These are phyloP conservation scores for Agrotis exclamationis DNA, from an alignment of 2,888 invertebrate genomes.

Conservation along the genomic window DNA sequence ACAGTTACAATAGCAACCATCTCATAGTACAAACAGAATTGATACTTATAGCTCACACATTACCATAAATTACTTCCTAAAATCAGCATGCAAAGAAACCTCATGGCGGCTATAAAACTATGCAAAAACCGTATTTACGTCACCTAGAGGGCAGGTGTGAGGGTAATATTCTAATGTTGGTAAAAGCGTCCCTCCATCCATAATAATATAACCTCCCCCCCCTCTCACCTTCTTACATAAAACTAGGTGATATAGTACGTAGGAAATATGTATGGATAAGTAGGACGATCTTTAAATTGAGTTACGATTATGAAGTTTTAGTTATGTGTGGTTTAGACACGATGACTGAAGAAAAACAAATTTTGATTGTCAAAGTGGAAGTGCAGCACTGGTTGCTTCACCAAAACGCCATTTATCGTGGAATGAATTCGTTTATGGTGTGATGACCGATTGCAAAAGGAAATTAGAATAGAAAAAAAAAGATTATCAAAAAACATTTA, in stretches of 20 bases:
- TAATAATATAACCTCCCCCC: constrained; percentile 80
- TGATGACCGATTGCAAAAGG: no score
- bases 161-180: constrained; percentile 88
- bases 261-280: constrained; percentile 25
- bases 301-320: constrained; percentile 15
- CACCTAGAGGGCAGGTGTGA: constrained; percentile 81
- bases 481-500: no score
- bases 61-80: constrained; percentile 59
- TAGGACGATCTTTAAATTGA: constrained; percentile 31
- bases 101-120: constrained; percentile 75
- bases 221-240: constrained; percentile 71
- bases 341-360: no score
- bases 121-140: constrained; percentile 84
- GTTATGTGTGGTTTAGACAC: no score
- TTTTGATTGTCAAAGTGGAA: no score
- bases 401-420: no score
- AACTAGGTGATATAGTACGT: constrained; percentile 70
- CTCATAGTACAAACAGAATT: constrained; percentile 5
- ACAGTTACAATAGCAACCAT: not conserved
- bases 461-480: no score
- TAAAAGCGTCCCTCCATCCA: constrained; percentile 85
- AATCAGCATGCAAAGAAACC: constrained; percentile 75
- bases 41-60: constrained; percentile 28
- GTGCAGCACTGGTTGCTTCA: no score
- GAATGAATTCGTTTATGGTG: no score